These are phyloP conservation scores for Saguinus imperator DNA, from an alignment of 2,113 vertebrate species.

Conservation along the genomic window DNA sequence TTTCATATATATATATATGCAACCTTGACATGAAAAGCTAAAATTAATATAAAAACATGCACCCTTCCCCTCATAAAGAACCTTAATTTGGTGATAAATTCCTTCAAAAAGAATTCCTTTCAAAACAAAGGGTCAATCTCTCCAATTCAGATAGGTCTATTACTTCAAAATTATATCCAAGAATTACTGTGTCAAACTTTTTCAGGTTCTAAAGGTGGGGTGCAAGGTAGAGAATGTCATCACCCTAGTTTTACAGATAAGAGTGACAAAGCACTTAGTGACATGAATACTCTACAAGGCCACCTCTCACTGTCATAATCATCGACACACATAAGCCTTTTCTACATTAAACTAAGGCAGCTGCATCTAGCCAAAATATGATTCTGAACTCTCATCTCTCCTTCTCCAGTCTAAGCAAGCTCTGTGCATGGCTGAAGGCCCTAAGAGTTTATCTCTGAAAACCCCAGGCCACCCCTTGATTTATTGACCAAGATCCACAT, in stretches of 20 bases:
- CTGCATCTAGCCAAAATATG: not conserved
- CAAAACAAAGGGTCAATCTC: conserved; percentile 5
- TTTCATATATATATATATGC: not conserved
- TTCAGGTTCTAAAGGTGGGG: not conserved
- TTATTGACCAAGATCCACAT: conserved; percentile 31
- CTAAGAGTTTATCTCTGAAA: not conserved
- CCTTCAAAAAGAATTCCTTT: not conserved
- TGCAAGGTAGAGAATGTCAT: accelerated
- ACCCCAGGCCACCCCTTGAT: conserved; percentile 45
- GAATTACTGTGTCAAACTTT: not conserved
- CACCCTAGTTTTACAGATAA: not conserved
- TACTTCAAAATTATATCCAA: not conserved
- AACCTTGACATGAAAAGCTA: not conserved
- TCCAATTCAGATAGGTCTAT: not conserved
- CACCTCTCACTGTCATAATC: not conserved
- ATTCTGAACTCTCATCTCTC: not conserved
- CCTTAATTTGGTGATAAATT: not conserved
- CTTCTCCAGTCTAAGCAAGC: not conserved
- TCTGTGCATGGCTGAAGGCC: not conserved
- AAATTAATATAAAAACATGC: not conserved
- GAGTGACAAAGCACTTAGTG: not conserved
- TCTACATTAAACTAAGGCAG: not conserved
- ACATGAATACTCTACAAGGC: not conserved
- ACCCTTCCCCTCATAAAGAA: not conserved
- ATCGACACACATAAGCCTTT: not conserved